Percentiles rank a stretch among this genome's conserved stretches.
These are phyloP conservation scores for Oreortyx pictus DNA, from an alignment of 2,797 vertebrate species.

Conservation along the genomic window DNA sequence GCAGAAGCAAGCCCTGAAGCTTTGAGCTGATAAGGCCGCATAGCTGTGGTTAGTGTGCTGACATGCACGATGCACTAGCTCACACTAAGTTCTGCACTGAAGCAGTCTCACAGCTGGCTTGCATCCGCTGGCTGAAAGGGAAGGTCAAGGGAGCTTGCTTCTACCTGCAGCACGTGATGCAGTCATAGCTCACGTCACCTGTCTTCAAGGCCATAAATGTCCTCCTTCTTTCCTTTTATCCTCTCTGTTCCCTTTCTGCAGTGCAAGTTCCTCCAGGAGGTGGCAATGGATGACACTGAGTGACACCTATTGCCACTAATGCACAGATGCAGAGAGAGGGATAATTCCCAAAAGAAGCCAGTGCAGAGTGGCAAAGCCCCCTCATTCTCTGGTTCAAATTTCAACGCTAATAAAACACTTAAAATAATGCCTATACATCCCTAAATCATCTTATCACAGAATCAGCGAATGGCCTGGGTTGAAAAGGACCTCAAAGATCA, in stretches of 20 bases:
- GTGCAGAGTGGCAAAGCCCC: background rate
- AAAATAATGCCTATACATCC: background rate
- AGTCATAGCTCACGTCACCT: background rate
- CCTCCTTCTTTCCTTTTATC: background rate
- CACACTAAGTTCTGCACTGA: background rate
- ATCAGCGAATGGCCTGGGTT: too few relatives aligned
- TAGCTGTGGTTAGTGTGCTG: rapidly evolving
- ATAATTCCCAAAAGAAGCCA: background rate
- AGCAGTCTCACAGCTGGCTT: background rate
- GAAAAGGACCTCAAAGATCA: too few relatives aligned
- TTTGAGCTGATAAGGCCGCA: background rate
- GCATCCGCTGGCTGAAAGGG: rapidly evolving
- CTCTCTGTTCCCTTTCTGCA: background rate
- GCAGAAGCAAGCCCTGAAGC: background rate
- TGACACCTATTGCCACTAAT: background rate
- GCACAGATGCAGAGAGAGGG: rapidly evolving
- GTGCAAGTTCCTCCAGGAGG: background rate
- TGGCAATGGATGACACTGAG: background rate
- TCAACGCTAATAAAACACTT: constrained; percentile 3
- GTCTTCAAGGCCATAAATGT: background rate
- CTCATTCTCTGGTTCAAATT: background rate
- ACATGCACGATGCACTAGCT: background rate
- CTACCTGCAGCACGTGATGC: background rate
- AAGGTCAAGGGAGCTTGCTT: background rate
- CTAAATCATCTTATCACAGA: background rate